Evolutionary conservation across 2,797 vertebrate species (phyloP), one percentile per base, ranked within the genome.

Genomic region (Eulemur coronatus): DNA sequence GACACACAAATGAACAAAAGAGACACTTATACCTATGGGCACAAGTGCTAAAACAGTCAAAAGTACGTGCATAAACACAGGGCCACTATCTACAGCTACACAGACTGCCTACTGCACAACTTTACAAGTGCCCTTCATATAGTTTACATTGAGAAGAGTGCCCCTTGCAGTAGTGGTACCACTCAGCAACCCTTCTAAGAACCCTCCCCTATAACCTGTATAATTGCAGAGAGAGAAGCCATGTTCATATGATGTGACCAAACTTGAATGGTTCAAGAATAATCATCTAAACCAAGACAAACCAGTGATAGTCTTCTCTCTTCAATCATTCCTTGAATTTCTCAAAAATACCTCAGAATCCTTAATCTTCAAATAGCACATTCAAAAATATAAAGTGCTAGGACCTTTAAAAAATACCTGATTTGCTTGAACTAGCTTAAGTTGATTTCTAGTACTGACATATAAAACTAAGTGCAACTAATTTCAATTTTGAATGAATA

Each of bases 401-500:
- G n/a, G 8, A 73, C 38, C 22, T 95, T 72, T 33, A 88, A 76
- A 46, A 94, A 95, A 90, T 43, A 52, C 24, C 15, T 91, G 73
- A 63, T 48, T 79, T 92, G 76, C 50, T 94, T 89, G 79, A 76
- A 69, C 22, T 80, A 91, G 52, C 24, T 72, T 89, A 91, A 38
- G n/a, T 15, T 73, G 41, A 73, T 79, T 78, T 59, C 65, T 94
- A 90, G 22, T 38, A 76, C 48, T 50, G 50, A 85, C 57, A 89
- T 33, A 82, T 38, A 76, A 89, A 93, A 65, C 38, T 57, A 57
- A 65, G 63, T 81, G 87, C 38, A 85, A 76, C 59, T 76, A 80
- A 91, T 46, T 94, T 91, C 15, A 89, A 50, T 84, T 95, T 72
- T 92, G 18, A 96, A 96, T 20, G 12, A 96, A 89, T 70, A 94